Conservation (phyloP, 2,797 vertebrate species). For the Picus viridis region DNA sequence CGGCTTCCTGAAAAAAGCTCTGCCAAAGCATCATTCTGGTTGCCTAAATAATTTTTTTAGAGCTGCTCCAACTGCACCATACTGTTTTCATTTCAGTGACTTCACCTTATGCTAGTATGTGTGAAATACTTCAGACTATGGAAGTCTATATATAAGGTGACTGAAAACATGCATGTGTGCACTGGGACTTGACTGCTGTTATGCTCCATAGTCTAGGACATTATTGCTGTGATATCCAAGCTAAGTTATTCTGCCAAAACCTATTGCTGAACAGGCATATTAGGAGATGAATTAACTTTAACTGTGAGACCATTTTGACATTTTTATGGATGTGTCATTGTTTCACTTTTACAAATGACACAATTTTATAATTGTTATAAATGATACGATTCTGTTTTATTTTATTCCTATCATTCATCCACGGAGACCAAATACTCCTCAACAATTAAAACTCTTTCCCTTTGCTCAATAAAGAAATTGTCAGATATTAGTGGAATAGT, state of each 20-base stretch:
- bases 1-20: not conserved
- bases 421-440: not conserved
- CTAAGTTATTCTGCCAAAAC: not conserved
- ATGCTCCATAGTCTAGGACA: not conserved
- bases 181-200: not conserved
- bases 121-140: not conserved
- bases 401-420: not conserved
- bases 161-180: rapidly evolving
- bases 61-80: not conserved
- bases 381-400: not conserved
- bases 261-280: not conserved
- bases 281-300: not conserved
- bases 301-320: not conserved
- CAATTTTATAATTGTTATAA: not conserved
- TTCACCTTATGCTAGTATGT: not conserved
- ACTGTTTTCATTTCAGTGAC: not conserved
- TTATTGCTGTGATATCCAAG: not conserved
- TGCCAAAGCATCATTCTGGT: not conserved
- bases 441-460: not conserved
- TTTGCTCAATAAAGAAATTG: not conserved
- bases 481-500: not conserved
- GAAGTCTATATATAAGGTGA: not conserved
- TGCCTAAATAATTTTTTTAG: not conserved
- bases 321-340: not conserved
- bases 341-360: not conserved